Conservation (phyloP, 2,797 vertebrate species). For the Pristis pectinata region DNA sequence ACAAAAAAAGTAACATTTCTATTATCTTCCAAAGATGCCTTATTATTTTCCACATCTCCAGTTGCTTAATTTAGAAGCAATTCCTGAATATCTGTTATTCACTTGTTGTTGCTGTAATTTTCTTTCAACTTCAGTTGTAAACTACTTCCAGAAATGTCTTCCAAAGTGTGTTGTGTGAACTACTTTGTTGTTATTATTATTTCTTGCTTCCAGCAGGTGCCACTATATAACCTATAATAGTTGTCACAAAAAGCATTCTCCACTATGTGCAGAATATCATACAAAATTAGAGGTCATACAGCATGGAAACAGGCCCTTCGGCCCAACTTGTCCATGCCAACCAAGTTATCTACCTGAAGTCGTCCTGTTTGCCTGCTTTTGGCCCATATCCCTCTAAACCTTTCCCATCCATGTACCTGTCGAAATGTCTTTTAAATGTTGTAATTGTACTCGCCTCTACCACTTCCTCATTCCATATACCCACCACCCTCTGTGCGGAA, state of each 20-base stretch:
- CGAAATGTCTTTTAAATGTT: too few species aligned
- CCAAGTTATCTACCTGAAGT: too few species aligned
- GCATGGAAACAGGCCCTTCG: neutral
- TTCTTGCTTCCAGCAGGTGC: conserved; percentile 10
- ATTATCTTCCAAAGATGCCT: neutral
- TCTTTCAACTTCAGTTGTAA: neutral
- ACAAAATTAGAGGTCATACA: neutral
- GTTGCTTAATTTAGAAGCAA: neutral
- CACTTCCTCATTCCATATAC: too few species aligned
- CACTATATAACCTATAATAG: neutral
- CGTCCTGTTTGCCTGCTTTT: too few species aligned
- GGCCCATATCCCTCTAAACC: too few species aligned
- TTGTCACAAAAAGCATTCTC: neutral
- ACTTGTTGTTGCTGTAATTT: neutral
- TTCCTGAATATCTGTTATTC: neutral
- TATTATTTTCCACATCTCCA: neutral
- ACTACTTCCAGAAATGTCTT: neutral
- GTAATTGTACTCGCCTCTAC: too few species aligned
- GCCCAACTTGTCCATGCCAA: too few species aligned
- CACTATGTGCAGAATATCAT: neutral
- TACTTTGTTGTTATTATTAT: neutral
- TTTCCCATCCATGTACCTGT: too few species aligned
- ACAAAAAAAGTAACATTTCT: neutral
- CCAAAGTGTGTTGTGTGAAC: neutral
- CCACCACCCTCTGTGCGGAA: too few species aligned